Evolutionary conservation across 2,797 vertebrate genomes (phyloP), one percentile per base, ranked within the genome.

Genomic region (Enoplosus armatus): DNA sequence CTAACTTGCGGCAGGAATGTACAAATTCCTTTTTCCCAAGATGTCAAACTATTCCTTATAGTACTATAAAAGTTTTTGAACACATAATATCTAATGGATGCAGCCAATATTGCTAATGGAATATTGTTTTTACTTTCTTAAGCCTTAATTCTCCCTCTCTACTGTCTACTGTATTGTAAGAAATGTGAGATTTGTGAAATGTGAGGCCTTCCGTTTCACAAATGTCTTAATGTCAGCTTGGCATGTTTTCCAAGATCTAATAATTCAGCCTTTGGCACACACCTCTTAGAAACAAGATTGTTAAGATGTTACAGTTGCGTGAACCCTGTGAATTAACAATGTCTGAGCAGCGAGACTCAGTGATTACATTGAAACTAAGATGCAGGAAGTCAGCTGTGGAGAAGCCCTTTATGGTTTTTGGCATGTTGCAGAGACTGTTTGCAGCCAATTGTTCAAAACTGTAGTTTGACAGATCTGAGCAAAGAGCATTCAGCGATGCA

Each of bases 331-430:
- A 88, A 92, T 84, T 75, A 88, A 90, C 85, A 91, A 85, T 82
- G 83, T 91, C 64, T 83, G 78, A 88, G 83, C 66, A 71, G 83
- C 69, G 31, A 50, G 80, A 81, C 77, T 85, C 87, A 33, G 45
- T 87, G 88, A 87, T 84, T 88, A 59, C 84, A 92, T 82, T 90
- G 77, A 89, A 82, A 80, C 54, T 47, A 86, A 85, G 82, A 89
- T 72, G 81, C 75, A 83, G 90, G 83, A 90, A 87, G 87, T 88
- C 83, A 80, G 82, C 86, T 89, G 88, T 91, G 90, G 75, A 85
- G 85, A 86, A 91, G 89, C 86, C 85, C 73, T 90, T 84, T 73
- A 80, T 79, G 84, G 51, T 15, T 80, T 76, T 70, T 90, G 87
- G 82, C 84, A 79, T 75, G 82, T 79, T 60, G 74, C 15, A 79